Evolutionary conservation across 2,888 invertebrate species (phyloP), one percentile per base, ranked within the genome.

Genomic region (Cristatella mucedo): DNA sequence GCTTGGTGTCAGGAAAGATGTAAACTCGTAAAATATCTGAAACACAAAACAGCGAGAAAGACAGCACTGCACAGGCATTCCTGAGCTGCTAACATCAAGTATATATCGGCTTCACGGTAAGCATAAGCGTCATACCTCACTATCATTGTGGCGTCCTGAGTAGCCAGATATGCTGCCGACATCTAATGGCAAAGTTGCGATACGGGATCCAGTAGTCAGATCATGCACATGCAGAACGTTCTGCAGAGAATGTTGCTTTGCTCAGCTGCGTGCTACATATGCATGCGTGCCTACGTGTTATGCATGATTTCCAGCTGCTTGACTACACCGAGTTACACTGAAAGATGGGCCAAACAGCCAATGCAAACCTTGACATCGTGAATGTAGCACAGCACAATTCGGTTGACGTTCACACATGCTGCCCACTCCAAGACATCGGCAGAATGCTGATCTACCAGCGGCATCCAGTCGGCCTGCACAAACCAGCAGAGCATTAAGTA

Each of bases 351-450:
- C n/a, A n/a, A n/a, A n/a, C n/a, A n/a, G n/a, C n/a, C n/a, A n/a
- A n/a, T 2, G 45, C 52, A 54, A 68, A 85, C 87, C 74, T 91
- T 91, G 6, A 93, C 93, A 72, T 95, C 87, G 58, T 82, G 76
- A 43, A 93, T 75, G 61, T 91, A 95, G 61, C 81, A 80, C 24
- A 86, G 68, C 38, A 91, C 74, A 24, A 97, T 70, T 64, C 84
- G 81, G 60, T 87, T 76, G n/a, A 75, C 69, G 61, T 84, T 76
- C 1, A 87, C 85, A 40, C 83, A 79, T 6, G 74, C 71, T 0
- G 78, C 82, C 82, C 85, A 87, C 60, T 89, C 84, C 30, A 97
- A 64, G 1, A 93, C 91, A 68, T 89, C 80, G 44, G 75, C 76
- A 3, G 76, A 67, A 61, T 93, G 77, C 66, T 93, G 86, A 19